phyloP scores from a whole-genome alignment of 2,888 invertebrate species.

The Mesorhabditis spiculigera region DNA sequence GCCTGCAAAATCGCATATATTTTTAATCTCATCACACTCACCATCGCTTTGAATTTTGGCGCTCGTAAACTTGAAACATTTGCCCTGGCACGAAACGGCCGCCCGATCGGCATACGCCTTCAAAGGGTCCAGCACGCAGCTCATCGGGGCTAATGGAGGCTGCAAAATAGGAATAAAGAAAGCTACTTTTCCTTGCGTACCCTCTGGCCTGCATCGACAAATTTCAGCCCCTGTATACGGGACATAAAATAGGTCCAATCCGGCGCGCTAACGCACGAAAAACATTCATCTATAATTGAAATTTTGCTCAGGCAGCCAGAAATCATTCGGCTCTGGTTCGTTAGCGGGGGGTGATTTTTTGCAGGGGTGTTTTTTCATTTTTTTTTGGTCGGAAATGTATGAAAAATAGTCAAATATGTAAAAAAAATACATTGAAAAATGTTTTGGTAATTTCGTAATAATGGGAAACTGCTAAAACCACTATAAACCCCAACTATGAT shows the following conservation, averaged over 20 bases:
- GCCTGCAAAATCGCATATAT: conserved; percentile 14
- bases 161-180: background rate
- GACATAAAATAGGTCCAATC: background rate
- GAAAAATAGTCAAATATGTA: no score
- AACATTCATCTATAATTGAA: conserved; percentile 1
- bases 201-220: background rate
- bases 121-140: conserved; percentile 23
- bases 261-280: background rate
- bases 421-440: no score
- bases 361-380: no score
- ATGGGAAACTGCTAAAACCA: no score
- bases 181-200: background rate
- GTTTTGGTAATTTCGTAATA: no score
- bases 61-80: conserved; percentile 22
- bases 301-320: no score
- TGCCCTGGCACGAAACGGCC: conserved; percentile 21
- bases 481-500: no score
- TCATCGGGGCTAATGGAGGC: conserved; percentile 21
- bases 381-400: no score
- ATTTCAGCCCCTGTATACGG: background rate
- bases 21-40: background rate
- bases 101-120: conserved; percentile 24
- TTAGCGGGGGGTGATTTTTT: no score
- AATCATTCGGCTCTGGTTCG: no score
- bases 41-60: conserved; percentile 21